Percentiles rank a stretch among this genome's conserved stretches.
These are phyloP conservation scores for Alouatta palliata DNA, from an alignment of 2,113 vertebrate genomes.

Conservation along the genomic window DNA sequence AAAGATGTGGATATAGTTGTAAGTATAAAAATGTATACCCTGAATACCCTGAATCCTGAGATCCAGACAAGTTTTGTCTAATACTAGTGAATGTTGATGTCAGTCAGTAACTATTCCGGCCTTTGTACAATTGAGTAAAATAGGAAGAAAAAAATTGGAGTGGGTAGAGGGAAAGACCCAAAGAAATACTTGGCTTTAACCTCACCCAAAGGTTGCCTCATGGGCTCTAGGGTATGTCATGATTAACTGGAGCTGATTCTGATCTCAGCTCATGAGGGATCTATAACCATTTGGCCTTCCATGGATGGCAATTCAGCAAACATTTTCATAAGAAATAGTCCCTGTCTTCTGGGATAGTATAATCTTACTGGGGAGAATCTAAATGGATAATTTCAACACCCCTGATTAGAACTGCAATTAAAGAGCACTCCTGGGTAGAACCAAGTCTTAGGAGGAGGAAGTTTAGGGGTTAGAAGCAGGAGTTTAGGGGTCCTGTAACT, in stretches of 20 bases:
- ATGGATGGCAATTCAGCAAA: background rate
- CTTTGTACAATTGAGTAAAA: constrained; percentile 10
- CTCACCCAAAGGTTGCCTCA: background rate
- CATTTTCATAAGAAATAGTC: constrained; percentile 12
- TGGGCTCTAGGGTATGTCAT: background rate
- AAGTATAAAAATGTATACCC: constrained; percentile 18
- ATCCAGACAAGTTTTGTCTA: constrained; percentile 1
- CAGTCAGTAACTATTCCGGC: background rate
- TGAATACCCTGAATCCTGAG: background rate
- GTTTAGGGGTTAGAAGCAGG: background rate
- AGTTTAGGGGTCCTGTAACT: background rate
- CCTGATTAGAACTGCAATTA: background rate
- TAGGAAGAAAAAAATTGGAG: background rate
- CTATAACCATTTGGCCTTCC: background rate
- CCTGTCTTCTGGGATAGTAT: background rate
- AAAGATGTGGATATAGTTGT: background rate
- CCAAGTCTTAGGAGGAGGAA: background rate
- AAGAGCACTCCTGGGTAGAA: background rate
- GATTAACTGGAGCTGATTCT: background rate
- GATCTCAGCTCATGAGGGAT: background rate
- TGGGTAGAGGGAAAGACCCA: background rate
- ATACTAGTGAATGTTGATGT: background rate
- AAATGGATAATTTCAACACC: background rate
- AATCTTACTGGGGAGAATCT: background rate
- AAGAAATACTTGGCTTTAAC: background rate